Conservation (phyloP, 1,140 invertebrate species). For the Whitmania pigra region DNA sequence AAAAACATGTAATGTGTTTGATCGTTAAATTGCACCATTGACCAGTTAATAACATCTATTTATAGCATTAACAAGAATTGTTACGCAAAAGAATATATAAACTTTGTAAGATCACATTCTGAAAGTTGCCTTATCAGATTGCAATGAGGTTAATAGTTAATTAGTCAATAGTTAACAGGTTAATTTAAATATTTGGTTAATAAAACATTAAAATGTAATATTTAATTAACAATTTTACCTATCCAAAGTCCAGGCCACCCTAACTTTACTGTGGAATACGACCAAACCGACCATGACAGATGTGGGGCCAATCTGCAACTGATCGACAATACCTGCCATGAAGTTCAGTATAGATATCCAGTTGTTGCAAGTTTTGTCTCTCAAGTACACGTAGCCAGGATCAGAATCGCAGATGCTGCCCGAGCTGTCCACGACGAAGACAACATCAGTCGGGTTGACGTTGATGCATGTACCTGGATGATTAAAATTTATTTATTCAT, state of each 20-base stretch:
- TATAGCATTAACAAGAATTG: too few relatives aligned
- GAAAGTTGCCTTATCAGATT: too few relatives aligned
- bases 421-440: slow-evolving; percentile 23
- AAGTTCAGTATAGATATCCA: slow-evolving; percentile 8
- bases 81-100: too few relatives aligned
- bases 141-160: too few relatives aligned
- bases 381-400: slow-evolving; percentile 6
- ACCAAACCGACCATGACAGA: slow-evolving; percentile 10
- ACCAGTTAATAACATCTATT: too few relatives aligned
- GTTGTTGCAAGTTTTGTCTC: slow-evolving; percentile 16
- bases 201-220: too few relatives aligned
- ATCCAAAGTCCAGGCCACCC: slow-evolving; percentile 13
- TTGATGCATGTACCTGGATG: neutral
- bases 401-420: slow-evolving; percentile 20
- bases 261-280: slow-evolving; percentile 1
- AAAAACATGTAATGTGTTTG: too few relatives aligned
- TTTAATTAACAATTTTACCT: neutral
- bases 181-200: too few relatives aligned
- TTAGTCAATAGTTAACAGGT: too few relatives aligned
- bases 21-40: too few relatives aligned
- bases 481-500: neutral
- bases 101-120: too few relatives aligned
- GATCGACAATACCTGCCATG: neutral
- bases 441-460: slow-evolving; percentile 13
- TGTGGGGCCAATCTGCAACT: neutral